Evolutionary conservation across 2,888 invertebrate genomes (phyloP).

Genomic region (Apotomis turbidana): DNA sequence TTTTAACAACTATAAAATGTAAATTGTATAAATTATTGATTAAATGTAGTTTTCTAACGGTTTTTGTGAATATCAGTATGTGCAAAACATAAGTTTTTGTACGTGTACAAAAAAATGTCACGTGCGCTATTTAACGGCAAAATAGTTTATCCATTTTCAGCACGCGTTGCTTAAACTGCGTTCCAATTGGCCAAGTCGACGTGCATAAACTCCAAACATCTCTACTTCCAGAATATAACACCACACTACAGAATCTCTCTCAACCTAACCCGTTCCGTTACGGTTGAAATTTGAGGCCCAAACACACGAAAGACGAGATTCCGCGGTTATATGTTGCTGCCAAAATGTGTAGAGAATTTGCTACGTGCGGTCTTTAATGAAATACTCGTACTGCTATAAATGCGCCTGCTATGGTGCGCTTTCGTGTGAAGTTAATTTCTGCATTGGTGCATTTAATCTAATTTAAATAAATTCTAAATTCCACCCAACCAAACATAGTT

Average conservation of each 20-base stretch:
- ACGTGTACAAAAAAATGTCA: neutral
- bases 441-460: neutral
- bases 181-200: conserved; percentile 21
- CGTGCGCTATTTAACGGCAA: neutral
- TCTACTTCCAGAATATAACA: neutral
- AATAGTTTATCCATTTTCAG: conserved; percentile 31
- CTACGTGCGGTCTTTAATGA: conserved; percentile 17
- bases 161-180: conserved; percentile 18
- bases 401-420: neutral
- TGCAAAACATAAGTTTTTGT: neutral
- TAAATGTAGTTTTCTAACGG: too few relatives aligned
- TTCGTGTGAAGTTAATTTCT: conserved; percentile 3
- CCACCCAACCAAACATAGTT: too few relatives aligned
- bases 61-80: too few relatives aligned
- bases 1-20: too few relatives aligned
- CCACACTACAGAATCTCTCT: neutral
- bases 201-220: conserved; percentile 18
- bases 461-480: too few relatives aligned
- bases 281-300: neutral
- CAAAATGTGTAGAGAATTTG: conserved; percentile 3
- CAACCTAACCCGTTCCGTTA: neutral
- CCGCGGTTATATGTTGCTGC: conserved; percentile 1
- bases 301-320: neutral
- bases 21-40: too few relatives aligned
- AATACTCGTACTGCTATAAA: neutral